A percentile compares a stretch with the other conserved stretches of the same genome.
Evolutionary conservation across 2,113 vertebrate genomes (phyloP).

Genomic region (Miniopterus natalensis): DNA sequence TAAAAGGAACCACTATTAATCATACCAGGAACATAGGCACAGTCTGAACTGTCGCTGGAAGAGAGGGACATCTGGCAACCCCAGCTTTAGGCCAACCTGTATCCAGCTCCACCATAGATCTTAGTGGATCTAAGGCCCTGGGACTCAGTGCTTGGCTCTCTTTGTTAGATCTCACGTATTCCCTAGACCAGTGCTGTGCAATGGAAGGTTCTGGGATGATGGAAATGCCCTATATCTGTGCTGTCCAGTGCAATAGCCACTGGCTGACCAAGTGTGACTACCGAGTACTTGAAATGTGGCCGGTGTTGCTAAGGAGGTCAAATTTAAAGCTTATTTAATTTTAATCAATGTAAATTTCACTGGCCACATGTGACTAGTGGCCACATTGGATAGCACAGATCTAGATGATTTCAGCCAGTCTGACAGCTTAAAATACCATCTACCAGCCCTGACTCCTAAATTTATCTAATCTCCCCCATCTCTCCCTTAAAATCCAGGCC

Average conservation of each 20-base stretch:
- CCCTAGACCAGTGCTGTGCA: not conserved
- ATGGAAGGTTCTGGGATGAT: not conserved
- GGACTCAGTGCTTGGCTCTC: too few relatives aligned
- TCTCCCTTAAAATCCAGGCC: not conserved
- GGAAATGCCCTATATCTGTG: not conserved
- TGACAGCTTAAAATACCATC: not conserved
- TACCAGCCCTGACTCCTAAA: not conserved
- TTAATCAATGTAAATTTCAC: not conserved
- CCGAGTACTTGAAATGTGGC: not conserved
- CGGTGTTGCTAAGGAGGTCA: not conserved
- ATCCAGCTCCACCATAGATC: not conserved
- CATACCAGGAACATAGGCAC: not conserved
- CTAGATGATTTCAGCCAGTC: not conserved
- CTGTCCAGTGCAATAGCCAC: not conserved
- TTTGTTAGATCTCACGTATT: fast-evolving
- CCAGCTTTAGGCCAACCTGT: not conserved
- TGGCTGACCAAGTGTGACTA: not conserved
- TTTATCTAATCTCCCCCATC: fast-evolving
- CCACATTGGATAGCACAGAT: too few relatives aligned
- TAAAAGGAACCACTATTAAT: not conserved
- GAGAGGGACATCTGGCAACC: not conserved
- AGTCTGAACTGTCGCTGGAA: not conserved
- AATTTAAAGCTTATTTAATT: not conserved
- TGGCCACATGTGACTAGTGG: not conserved
- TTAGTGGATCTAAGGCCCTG: not conserved